A percentile compares a stretch with the other conserved stretches of the same genome.
Evolutionary conservation across 2,113 vertebrate species (phyloP).

Genomic region (Tupaia tana): DNA sequence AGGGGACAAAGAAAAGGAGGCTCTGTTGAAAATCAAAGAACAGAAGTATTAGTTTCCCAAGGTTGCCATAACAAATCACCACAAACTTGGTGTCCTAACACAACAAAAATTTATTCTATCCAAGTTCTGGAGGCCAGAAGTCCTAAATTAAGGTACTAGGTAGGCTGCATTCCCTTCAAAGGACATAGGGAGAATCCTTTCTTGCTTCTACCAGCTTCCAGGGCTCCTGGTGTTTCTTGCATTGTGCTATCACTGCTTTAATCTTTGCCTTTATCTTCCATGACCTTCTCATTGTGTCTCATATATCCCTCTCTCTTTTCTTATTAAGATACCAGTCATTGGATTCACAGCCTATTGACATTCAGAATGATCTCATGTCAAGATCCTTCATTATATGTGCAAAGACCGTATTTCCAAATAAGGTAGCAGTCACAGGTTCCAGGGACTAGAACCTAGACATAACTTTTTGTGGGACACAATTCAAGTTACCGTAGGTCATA

Average conservation of each 20-base stretch:
- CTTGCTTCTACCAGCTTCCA: not conserved
- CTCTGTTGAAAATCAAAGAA: not conserved
- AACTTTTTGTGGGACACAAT: not conserved
- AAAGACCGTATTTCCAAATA: constrained; percentile 20
- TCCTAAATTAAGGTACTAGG: not conserved
- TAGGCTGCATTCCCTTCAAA: too few relatives aligned
- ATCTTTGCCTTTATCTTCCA: not conserved
- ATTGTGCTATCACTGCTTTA: not conserved
- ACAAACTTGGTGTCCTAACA: not conserved
- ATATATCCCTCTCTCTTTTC: not conserved
- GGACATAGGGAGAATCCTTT: not conserved
- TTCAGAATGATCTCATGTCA: not conserved
- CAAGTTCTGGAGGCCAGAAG: not conserved
- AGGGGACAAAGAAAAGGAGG: not conserved
- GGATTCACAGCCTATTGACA: not conserved
- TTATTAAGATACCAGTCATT: not conserved
- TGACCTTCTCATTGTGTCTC: not conserved
- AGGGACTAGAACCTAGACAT: not conserved
- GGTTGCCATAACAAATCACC: not conserved
- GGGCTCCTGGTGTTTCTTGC: not conserved
- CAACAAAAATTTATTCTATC: not conserved
- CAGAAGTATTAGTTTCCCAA: not conserved
- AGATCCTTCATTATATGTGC: not conserved
- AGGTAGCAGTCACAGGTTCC: not conserved
- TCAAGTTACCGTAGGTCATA: not conserved